Evolutionary conservation across 2,888 invertebrate genomes (phyloP), one percentile per base, ranked within the genome.

Genomic region (Eucera pruinosa): DNA sequence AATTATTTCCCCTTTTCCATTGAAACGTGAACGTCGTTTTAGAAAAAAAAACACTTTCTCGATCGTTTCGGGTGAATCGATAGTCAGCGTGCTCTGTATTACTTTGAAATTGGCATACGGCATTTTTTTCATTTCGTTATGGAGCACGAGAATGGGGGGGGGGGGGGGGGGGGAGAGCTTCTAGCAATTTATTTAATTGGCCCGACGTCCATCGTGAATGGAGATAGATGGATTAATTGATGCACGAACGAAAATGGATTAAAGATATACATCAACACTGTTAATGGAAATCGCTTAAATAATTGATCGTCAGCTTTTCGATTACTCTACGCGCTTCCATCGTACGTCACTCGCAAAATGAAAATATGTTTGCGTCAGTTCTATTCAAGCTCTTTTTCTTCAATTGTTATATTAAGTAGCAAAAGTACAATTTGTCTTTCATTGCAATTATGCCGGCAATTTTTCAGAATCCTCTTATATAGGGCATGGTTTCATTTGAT

Each of bases 161-260:
- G 3, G n/a, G 25, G 25, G 9, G 43, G 4, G 7, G 20, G 13
- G 20, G 13, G 13, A 45, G 33, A 20, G 45, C 27, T 13, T n/a
- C 47, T 36, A 39, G 76, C 78, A 76, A 78, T 78, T 78, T 71
- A 66, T 78, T 66, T 66, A 76, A 76, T 76, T 78, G 78, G 39
- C 50, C 9, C 54, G 45, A 69, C 61, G 50, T 52, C 60, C 62
- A 66, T 58, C 39, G 45, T 20, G 30, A 61, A 62, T 61, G 45
- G 61, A 61, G 61, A 66, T 45, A 45, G 57, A 78, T 41, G 39
- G 47, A 54, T 61, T 75, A 78, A 75, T 75, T 55, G 77, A 60
- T 57, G 60, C 50, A 50, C 39, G 39, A 60, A 70, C 47, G 70
- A 70, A 66, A 75, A 70, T 78, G 65, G 70, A 78, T 78, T 78